Conservation (phyloP, 2,888 invertebrate genomes). For the Clunio marinus region DNA sequence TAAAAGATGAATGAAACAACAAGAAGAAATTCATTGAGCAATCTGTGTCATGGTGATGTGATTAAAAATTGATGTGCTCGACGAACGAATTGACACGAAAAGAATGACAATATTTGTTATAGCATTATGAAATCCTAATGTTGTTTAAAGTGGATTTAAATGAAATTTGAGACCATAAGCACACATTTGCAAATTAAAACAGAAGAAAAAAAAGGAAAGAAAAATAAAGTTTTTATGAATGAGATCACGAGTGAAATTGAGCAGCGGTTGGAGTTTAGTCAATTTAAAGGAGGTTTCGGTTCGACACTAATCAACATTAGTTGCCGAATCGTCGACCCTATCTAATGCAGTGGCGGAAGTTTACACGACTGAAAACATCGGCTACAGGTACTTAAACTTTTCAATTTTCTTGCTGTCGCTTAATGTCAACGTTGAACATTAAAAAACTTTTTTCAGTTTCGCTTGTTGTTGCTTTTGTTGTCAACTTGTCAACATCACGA, state of each 20-base stretch:
- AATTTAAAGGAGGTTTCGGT: constrained; percentile 30
- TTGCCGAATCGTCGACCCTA: constrained; percentile 39
- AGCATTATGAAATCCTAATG: not conserved
- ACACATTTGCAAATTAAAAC: too few relatives aligned
- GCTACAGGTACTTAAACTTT: constrained; percentile 53
- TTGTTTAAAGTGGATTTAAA: not conserved
- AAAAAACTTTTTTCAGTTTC: constrained; percentile 3
- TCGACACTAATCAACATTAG: constrained; percentile 32
- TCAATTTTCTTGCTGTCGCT: constrained; percentile 1
- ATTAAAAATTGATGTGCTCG: constrained; percentile 3
- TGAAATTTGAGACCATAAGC: too few relatives aligned
- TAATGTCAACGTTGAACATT: not conserved
- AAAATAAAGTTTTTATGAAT: constrained; percentile 28
- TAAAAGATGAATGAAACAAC: not conserved
- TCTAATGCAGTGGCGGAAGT: constrained; percentile 77
- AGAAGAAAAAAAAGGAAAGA: not conserved
- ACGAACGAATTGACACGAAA: not conserved
- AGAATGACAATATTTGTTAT: not conserved
- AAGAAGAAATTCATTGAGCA: not conserved
- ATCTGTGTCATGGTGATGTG: constrained; percentile 14
- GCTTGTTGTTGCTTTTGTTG: not conserved
- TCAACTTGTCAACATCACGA: not conserved
- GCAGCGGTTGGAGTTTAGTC: constrained; percentile 8
- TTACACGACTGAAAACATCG: constrained; percentile 72
- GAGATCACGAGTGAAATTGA: constrained; percentile 4